Evolutionary conservation across 2,888 invertebrate genomes (phyloP).

Genomic region (Drosophila greeni): DNA sequence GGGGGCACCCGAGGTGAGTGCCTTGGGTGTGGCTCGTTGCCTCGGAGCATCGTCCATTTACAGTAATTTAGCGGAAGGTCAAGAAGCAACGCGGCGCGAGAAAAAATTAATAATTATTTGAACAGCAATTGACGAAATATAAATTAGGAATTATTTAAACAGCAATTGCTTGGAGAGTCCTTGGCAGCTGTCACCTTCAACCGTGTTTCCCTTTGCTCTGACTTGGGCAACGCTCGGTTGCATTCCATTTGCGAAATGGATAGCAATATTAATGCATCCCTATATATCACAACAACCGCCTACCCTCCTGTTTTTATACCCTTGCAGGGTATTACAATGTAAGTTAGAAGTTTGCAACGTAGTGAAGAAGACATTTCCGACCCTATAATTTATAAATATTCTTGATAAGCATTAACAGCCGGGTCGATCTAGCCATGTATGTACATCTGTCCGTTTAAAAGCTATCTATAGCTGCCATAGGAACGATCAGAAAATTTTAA

Average conservation of each 20-base stretch:
- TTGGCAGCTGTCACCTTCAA: background rate
- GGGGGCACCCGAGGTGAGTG: conserved; percentile 20
- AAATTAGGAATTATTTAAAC: conserved; percentile 4
- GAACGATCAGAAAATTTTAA: too few species aligned
- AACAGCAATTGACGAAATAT: conserved; percentile 47
- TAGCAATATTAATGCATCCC: conserved; percentile 54
- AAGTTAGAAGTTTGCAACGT: too few species aligned
- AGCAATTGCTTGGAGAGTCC: background rate
- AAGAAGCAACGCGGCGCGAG: conserved; percentile 40
- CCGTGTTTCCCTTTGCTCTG: conserved; percentile 37
- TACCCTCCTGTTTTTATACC: conserved; percentile 36
- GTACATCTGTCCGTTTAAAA: too few species aligned
- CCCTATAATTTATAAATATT: too few species aligned
- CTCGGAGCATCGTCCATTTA: conserved; percentile 55
- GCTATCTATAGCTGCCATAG: too few species aligned
- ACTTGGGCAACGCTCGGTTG: conserved; percentile 13
- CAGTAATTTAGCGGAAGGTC: conserved; percentile 68
- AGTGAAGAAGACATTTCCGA: too few species aligned
- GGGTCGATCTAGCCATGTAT: too few species aligned
- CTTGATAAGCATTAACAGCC: too few species aligned
- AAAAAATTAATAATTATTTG: conserved; percentile 69
- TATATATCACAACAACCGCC: background rate
- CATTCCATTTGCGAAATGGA: conserved; percentile 60
- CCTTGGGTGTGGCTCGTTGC: conserved; percentile 52
- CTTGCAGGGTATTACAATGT: too few species aligned